Base-by-base conservation (phyloP, 1,140 invertebrate genomes). In the Polypedilum pembai region DNA sequence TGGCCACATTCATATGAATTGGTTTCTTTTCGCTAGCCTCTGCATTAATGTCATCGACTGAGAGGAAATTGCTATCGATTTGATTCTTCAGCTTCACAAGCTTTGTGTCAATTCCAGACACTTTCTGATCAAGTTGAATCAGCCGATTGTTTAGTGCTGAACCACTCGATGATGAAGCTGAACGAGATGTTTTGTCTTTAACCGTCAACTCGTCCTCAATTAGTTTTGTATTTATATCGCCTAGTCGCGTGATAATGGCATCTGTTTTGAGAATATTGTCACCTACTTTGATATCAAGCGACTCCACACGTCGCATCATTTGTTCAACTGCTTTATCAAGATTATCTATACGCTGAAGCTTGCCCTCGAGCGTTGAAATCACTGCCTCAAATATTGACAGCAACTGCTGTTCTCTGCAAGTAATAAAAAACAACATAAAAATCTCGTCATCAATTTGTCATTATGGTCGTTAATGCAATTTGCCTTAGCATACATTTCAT, bases 341-440 rank as follows among this genome's bases (percentile, higher is more conserved):
- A 80, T 92, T 94, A 79, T 94, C 93, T 77, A 94, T 93, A 75
- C 92, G 85, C 79, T 93, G 91, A 3, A 95, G 83, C 84, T 94
- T 94, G 10, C 90, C 91, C 80, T 95, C 92, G 76, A 95, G 83
- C 12, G 92, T 94, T 75, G 91, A 92, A 20, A 94, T 91, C 76
- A 94, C 91, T 8, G 92, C 91, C 82, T 94, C 93, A 83, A 94
- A 94, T 40, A 95, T 90, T 78, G 92, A 91, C 82, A 93, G 92
- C 56, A 94, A 86, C 80, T 94, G 93, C 80, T 94, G 91, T 80
- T 94, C 92, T 82, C 92, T 94, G 88, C 72, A 90, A 90, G 80
- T 84, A 78, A 77, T 79, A 81, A 41, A 5, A 69, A 69, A 41
- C 3, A 75, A 74, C 12, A 56, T 45, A 45, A 56, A 56, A 56